Conservation (phyloP, 2,797 vertebrate genomes). For the Bufotes viridis region DNA sequence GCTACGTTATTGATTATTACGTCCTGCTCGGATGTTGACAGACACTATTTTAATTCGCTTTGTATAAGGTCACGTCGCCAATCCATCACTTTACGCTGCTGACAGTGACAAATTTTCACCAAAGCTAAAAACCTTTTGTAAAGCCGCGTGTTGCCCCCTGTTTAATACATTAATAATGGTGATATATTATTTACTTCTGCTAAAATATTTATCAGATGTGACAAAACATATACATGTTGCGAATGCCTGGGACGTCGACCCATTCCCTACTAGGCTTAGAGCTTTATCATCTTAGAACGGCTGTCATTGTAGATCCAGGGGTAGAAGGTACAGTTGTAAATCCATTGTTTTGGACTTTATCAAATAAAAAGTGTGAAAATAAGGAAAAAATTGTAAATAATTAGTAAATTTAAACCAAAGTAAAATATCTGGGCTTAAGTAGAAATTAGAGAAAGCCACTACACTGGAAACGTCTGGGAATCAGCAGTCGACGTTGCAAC, state of each 20-base stretch:
- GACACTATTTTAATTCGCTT: slow-evolving; percentile 55
- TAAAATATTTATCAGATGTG: slow-evolving; percentile 58
- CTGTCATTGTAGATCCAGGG: not conserved
- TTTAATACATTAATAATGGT: slow-evolving; percentile 61
- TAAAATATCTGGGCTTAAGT: too few relatives aligned
- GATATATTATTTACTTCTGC: slow-evolving; percentile 56
- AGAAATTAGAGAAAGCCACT: too few relatives aligned
- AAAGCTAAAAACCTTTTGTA: slow-evolving; percentile 50
- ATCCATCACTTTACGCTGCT: slow-evolving; percentile 47
- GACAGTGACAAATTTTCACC: slow-evolving; percentile 57
- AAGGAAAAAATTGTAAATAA: not conserved
- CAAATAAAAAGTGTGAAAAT: not conserved
- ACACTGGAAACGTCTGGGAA: too few relatives aligned
- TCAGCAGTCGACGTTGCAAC: not conserved
- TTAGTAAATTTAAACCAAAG: too few relatives aligned
- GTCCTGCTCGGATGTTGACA: slow-evolving; percentile 49
- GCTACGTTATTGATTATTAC: slow-evolving; percentile 35
- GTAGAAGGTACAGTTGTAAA: not conserved
- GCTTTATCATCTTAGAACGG: not conserved
- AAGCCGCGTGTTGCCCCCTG: slow-evolving; percentile 20
- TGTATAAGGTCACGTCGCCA: slow-evolving; percentile 57
- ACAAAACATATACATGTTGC: slow-evolving; percentile 51
- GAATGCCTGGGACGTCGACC: slow-evolving; percentile 19
- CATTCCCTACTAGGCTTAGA: not conserved
- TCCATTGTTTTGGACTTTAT: not conserved